Percentiles rank a stretch among this genome's conserved stretches.
Conservation (phyloP, 2,113 vertebrate genomes). For the Cottus gobio region DNA sequence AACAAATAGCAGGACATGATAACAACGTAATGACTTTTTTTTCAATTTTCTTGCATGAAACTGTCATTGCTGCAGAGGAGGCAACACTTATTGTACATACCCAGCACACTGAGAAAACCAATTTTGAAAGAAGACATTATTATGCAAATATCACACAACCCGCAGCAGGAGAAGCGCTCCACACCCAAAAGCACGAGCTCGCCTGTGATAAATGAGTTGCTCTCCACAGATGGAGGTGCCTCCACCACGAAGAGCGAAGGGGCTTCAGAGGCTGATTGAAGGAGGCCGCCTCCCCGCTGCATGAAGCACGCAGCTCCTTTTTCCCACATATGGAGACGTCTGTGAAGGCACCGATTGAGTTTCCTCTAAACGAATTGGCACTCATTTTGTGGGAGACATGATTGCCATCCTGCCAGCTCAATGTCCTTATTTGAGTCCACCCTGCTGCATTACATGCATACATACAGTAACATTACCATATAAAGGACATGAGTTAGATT, state of each 20-base stretch:
- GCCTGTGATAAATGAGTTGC: not conserved
- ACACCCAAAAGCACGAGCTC: not conserved
- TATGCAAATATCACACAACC: slow-evolving; percentile 41
- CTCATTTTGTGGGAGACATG: not conserved
- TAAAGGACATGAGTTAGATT: not conserved
- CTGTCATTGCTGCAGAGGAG: not conserved
- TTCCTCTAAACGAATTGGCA: not conserved
- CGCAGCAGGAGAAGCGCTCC: slow-evolving; percentile 12
- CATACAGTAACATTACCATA: too few relatives aligned
- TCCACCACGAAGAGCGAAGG: slow-evolving; percentile 5
- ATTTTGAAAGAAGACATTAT: slow-evolving; percentile 28
- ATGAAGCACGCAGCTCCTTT: not conserved
- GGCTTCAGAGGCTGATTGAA: slow-evolving; percentile 13
- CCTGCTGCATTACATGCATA: not conserved
- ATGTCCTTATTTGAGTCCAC: not conserved
- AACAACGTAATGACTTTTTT: not conserved
- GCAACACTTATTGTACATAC: slow-evolving; percentile 4
- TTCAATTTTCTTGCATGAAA: slow-evolving; percentile 21
- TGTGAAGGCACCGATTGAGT: not conserved
- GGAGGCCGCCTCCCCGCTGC: not conserved
- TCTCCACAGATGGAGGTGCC: slow-evolving; percentile 4
- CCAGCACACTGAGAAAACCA: slow-evolving; percentile 29
- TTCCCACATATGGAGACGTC: too few relatives aligned
- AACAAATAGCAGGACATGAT: slow-evolving; percentile 23
- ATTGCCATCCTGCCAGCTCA: not conserved